phyloP scores from a whole-genome alignment of 1,140 invertebrate species.

The Colletes gigas region DNA sequence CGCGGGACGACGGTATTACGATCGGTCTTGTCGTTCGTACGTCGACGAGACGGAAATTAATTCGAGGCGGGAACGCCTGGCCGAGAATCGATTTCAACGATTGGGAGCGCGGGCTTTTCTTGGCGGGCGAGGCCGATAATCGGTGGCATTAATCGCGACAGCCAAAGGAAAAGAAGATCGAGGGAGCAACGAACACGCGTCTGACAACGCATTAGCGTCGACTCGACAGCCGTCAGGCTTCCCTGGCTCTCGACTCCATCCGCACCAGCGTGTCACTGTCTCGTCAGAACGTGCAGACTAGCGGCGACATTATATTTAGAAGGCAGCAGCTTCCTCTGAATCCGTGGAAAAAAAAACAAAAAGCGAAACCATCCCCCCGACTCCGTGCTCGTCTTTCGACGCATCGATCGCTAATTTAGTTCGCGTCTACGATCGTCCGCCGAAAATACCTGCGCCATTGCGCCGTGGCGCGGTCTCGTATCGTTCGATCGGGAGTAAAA shows the following conservation, averaged over 20 bases:
- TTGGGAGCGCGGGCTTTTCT: background rate
- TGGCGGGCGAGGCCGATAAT: background rate
- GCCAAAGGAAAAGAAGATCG: background rate
- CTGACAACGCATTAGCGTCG: slow-evolving; percentile 72
- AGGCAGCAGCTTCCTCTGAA: slow-evolving; percentile 19
- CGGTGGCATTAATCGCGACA: slow-evolving; percentile 40
- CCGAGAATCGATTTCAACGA: slow-evolving; percentile 12
- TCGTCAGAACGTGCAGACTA: slow-evolving; percentile 56
- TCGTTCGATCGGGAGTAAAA: too few relatives aligned
- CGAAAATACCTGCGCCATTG: too few relatives aligned
- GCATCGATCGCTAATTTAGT: too few relatives aligned
- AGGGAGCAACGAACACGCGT: slow-evolving; percentile 25
- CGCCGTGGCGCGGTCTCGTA: too few relatives aligned
- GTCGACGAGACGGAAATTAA: slow-evolving; percentile 14
- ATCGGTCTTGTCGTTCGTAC: background rate
- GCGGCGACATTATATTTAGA: slow-evolving; percentile 72
- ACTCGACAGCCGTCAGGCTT: slow-evolving; percentile 58
- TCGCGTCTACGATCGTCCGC: too few relatives aligned
- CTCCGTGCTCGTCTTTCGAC: slow-evolving; percentile 2
- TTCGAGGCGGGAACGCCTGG: background rate
- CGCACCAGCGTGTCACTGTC: slow-evolving; percentile 64
- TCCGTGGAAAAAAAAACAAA: slow-evolving; percentile 38
- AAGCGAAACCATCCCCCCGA: background rate
- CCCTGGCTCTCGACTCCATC: slow-evolving; percentile 44
- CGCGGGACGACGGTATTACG: background rate